Base-by-base conservation (phyloP, 2,113 vertebrate genomes). In the Sturnira hondurensis region DNA sequence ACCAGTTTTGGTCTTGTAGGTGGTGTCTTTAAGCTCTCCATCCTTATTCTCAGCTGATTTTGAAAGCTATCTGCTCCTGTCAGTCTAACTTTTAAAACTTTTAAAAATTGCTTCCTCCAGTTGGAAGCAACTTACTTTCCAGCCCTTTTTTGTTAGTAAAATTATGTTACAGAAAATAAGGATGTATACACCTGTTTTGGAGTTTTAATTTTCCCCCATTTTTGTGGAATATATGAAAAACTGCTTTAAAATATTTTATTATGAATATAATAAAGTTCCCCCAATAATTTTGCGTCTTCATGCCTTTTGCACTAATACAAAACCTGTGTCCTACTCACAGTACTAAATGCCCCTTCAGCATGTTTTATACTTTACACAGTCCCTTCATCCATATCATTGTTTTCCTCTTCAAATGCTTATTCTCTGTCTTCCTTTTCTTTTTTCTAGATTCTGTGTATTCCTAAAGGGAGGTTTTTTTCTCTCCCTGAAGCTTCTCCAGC, bases 11-110 rank as follows among this genome's bases (percentile, higher is more conserved):
- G 31, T 15, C 24, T 89, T 78, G 28, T 61, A 41, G n/a, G 47
- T 81, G 50, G 20, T 63, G 16, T 20, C 56, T 96, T 83, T 92
- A 43, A 50, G 81, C 24, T n/a, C 15, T 83, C 33, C 14, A 63
- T 91, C 56, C 52, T 61, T 91, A 65, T 41, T 86, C 28, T 92
- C 68, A 52, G 14, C 61, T 92, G 54, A 88, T 76, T 93, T 95
- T 91, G 91, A 96, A 93, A 89, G 20, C 14, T 61, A 31, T 88
- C 93, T 33, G 15, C 71, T 76, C 16, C 14, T 81, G 71, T 88
- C 50, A 54, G 43, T 63, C 36, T 14, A 86, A 70, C 74, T 63
- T 63, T 63, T 81, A 70, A 96, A 93, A 54, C 56, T 24, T 89
- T 91, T 89, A 38, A 78, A 67, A 89, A 93, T 82, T 61, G n/a